Conservation (phyloP, 2,113 vertebrate species). For the Syngnathus typhle region DNA sequence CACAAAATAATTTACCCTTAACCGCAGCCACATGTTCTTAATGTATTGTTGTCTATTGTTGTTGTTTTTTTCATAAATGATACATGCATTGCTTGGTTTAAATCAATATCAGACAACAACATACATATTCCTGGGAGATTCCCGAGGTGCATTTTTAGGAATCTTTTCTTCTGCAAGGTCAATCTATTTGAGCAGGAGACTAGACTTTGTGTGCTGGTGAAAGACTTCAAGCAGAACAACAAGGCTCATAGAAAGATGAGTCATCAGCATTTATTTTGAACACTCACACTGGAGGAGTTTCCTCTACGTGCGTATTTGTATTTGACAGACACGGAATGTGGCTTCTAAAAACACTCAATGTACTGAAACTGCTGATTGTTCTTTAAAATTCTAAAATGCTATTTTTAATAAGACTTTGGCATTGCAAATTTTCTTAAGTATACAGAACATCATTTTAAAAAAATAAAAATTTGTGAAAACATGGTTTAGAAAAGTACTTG, state of each 20-base stretch:
- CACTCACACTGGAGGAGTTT: conserved; percentile 68
- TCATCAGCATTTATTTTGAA: conserved; percentile 69
- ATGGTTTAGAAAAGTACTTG: neutral
- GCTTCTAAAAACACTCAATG: conserved; percentile 16
- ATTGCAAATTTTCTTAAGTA: neutral
- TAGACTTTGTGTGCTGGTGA: conserved; percentile 48
- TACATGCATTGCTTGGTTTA: neutral
- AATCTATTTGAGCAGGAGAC: conserved; percentile 23
- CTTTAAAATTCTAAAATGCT: neutral
- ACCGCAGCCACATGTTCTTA: neutral
- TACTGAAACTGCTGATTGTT: neutral
- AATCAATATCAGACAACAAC: neutral
- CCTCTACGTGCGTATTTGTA: conserved; percentile 43
- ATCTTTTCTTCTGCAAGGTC: neutral
- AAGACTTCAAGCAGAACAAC: conserved; percentile 49
- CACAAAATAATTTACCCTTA: neutral
- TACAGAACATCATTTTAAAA: neutral
- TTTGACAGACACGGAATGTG: conserved; percentile 24
- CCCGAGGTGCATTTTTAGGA: conserved; percentile 8
- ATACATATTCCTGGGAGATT: conserved; percentile 3
- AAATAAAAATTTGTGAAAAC: neutral
- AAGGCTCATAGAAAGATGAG: conserved; percentile 62
- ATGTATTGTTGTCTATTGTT: neutral
- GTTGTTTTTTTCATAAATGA: too few species aligned
- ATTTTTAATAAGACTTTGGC: neutral